These are phyloP conservation scores for Pristionchus fissidentatus DNA, from an alignment of 2,888 invertebrate genomes.

Conservation along the genomic window DNA sequence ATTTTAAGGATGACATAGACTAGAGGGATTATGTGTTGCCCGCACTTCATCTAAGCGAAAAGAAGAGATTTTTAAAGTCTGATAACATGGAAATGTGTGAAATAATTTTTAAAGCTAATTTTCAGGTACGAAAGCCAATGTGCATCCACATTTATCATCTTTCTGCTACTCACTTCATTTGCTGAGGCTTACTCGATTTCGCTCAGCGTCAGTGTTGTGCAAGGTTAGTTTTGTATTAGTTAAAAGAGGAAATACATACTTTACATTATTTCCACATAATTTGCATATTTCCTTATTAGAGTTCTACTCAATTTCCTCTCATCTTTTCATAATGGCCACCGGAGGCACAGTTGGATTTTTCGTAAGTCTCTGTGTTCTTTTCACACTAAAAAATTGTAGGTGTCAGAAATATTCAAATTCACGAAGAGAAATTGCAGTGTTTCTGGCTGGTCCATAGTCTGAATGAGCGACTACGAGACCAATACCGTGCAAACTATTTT, in stretches of 20 bases:
- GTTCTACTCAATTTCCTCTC: background rate
- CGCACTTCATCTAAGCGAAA: too few relatives aligned
- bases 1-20: too few relatives aligned
- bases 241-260: too few relatives aligned
- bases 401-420: background rate
- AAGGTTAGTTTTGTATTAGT: background rate
- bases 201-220: background rate
- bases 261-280: background rate
- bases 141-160: background rate
- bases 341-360: background rate
- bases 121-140: constrained; percentile 4
- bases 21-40: too few relatives aligned
- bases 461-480: background rate
- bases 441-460: background rate
- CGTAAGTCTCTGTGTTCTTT: background rate
- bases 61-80: too few relatives aligned
- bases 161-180: background rate
- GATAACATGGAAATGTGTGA: too few relatives aligned
- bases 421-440: background rate
- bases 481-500: background rate
- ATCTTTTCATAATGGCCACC: background rate
- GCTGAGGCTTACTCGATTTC: background rate
- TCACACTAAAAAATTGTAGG: background rate
- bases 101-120: background rate
- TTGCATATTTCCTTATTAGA: background rate